These are phyloP conservation scores for Eupithecia centaureata DNA, from an alignment of 2,888 invertebrate species.

Conservation along the genomic window DNA sequence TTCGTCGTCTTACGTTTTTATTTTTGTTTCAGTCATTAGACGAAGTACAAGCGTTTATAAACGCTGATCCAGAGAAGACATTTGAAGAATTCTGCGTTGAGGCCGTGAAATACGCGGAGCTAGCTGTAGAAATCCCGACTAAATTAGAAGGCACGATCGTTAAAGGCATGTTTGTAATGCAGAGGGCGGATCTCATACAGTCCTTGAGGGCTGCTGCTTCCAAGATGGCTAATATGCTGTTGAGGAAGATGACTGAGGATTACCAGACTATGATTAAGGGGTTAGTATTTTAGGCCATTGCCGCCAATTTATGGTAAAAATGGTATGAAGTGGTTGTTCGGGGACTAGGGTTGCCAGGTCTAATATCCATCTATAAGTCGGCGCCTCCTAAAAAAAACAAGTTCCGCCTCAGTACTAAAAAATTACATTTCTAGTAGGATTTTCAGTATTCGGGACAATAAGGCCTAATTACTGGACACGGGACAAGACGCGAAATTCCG, in stretches of 20 bases:
- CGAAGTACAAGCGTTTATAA: conserved; percentile 87
- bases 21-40: conserved; percentile 79
- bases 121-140: conserved; percentile 85
- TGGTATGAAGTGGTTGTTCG: too few relatives aligned
- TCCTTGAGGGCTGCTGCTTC: conserved; percentile 88
- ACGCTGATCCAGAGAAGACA: conserved; percentile 82
- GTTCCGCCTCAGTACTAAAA: too few relatives aligned
- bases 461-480: too few relatives aligned
- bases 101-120: conserved; percentile 85
- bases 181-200: conserved; percentile 90
- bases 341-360: too few relatives aligned
- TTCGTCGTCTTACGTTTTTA: neutral
- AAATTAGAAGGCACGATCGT: conserved; percentile 86
- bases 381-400: too few relatives aligned
- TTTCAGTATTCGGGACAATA: too few relatives aligned
- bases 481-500: too few relatives aligned
- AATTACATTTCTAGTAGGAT: too few relatives aligned
- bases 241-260: conserved; percentile 90
- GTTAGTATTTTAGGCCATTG: too few relatives aligned
- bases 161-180: conserved; percentile 93
- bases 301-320: too few relatives aligned
- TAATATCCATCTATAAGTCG: too few relatives aligned
- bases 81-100: conserved; percentile 86
- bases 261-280: conserved; percentile 91
- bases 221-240: conserved; percentile 86